Evolutionary conservation across 2,797 vertebrate species (phyloP).

Genomic region (Molossus molossus): DNA sequence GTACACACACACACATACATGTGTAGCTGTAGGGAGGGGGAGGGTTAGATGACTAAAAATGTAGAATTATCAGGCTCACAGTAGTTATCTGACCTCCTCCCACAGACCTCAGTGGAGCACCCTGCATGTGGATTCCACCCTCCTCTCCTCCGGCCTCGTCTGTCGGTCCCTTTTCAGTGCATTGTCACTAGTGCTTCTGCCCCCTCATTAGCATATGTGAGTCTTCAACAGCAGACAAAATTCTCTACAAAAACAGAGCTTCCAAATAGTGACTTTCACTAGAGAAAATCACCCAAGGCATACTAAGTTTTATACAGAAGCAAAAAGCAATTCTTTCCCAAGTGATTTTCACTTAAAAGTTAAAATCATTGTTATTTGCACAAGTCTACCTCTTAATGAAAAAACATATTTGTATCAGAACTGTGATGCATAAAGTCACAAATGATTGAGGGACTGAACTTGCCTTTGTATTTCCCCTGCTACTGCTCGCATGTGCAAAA

Average conservation of each 20-base stretch:
- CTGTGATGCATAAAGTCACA: slow-evolving; percentile 47
- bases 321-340: slow-evolving; percentile 45
- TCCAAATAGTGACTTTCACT: slow-evolving; percentile 70
- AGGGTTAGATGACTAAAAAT: slow-evolving; percentile 56
- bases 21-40: not conserved
- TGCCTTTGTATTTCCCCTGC: not conserved
- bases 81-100: slow-evolving; percentile 20
- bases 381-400: slow-evolving; percentile 16
- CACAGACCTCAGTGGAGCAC: not conserved
- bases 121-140: not conserved
- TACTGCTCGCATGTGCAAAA: not conserved
- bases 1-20: not conserved
- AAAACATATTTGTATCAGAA: slow-evolving; percentile 32
- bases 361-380: slow-evolving; percentile 47
- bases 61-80: slow-evolving; percentile 14
- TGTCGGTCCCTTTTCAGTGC: slow-evolving; percentile 35
- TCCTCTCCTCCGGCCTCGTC: not conserved
- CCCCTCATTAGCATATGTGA: slow-evolving; percentile 81
- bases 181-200: slow-evolving; percentile 68
- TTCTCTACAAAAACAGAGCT: slow-evolving; percentile 72
- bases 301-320: slow-evolving; percentile 65
- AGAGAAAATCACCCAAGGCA: slow-evolving; percentile 60
- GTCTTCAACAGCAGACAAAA: slow-evolving; percentile 79
- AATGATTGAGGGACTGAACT: not conserved
- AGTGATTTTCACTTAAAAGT: slow-evolving; percentile 62